phyloP scores from a whole-genome alignment of 2,888 invertebrate genomes.

The Acleris literana region DNA sequence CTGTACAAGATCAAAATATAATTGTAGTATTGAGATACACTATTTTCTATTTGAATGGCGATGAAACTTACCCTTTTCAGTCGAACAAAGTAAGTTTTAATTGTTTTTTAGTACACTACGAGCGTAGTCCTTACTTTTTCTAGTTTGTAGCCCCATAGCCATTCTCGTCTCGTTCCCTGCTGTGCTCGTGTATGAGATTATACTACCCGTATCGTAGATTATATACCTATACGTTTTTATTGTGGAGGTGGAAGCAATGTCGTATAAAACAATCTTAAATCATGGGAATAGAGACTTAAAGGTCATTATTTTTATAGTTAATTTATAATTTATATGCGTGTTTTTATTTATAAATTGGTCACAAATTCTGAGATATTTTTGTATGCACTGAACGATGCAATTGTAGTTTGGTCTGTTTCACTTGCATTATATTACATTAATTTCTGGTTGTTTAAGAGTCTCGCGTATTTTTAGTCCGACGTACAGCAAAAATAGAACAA shows the following conservation, averaged over 20 bases:
- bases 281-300: constrained; percentile 7
- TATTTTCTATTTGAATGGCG: constrained; percentile 12
- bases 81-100: constrained; percentile 14
- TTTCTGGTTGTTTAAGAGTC: neutral
- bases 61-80: neutral
- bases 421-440: neutral
- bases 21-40: constrained; percentile 10
- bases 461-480: neutral
- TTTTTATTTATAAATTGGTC: constrained; percentile 23
- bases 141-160: constrained; percentile 1
- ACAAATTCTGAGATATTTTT: constrained; percentile 27
- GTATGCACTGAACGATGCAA: neutral
- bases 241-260: neutral
- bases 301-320: constrained; percentile 26
- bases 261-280: neutral
- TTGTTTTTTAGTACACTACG: constrained; percentile 4
- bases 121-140: constrained; percentile 1
- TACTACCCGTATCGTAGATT: neutral
- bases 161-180: neutral
- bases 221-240: neutral
- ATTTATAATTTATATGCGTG: constrained; percentile 9
- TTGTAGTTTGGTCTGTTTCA: neutral
- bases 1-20: constrained; percentile 9
- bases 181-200: neutral
- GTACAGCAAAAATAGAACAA: neutral